phyloP scores from a whole-genome alignment of 2,888 invertebrate species.

The Cacoxenus indagator region DNA sequence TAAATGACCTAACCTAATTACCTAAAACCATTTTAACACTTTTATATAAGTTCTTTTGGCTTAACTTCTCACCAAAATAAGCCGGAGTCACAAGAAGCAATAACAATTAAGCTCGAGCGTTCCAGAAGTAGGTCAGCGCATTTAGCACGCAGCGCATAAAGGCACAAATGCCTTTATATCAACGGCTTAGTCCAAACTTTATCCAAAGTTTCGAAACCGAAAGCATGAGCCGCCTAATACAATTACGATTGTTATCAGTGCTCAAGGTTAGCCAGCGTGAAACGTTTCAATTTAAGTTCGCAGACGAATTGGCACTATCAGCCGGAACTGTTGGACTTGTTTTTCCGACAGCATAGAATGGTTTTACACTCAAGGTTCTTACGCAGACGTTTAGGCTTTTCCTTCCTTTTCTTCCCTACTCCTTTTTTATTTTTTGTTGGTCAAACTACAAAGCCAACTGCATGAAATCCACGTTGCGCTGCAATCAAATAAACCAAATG shows the following conservation, averaged over 20 bases:
- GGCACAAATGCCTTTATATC: neutral
- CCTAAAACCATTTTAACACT: no score
- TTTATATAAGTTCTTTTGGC: no score
- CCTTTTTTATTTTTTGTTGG: neutral
- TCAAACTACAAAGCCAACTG: neutral
- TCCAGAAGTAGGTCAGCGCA: neutral
- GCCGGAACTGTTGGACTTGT: neutral
- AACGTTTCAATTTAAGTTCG: constrained; percentile 14
- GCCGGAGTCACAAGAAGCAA: no score
- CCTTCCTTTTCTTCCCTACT: no score
- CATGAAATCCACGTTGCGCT: neutral
- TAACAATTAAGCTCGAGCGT: no score
- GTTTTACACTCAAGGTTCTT: neutral
- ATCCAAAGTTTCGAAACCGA: neutral
- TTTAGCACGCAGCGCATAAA: neutral
- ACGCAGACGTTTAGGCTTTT: no score
- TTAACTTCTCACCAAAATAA: no score
- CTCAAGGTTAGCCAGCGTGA: neutral
- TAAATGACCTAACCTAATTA: no score
- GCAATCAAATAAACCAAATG: neutral
- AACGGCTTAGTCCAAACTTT: neutral
- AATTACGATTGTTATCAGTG: constrained; percentile 10
- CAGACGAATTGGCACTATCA: constrained; percentile 12
- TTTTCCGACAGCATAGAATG: neutral
- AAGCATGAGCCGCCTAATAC: neutral